Base-by-base conservation (phyloP, 1,140 invertebrate genomes). In the Colletes gigas region DNA sequence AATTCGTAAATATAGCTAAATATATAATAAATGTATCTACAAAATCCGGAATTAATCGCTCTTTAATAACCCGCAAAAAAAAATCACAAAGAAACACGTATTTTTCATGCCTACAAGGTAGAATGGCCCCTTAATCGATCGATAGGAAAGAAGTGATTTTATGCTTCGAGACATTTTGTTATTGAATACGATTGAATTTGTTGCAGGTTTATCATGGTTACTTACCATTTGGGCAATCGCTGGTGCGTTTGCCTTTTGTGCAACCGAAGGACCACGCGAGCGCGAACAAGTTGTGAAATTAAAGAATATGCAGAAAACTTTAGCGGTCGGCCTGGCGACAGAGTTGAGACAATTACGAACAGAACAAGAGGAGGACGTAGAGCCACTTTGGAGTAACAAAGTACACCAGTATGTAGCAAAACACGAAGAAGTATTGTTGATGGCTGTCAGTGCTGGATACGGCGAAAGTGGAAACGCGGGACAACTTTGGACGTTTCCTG, bases 401-500 rank as follows among this genome's bases (percentile, higher is more conserved):
- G 93, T 95, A 7, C 89, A 93, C 30, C 91, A 93, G 54, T 95
- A 95, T 70, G 91, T 95, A 21, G 77, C 83, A 0, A 93, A 92
- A 67, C 95, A 95, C 78, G 94, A 95, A 89, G 85, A 92, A 63
- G 82, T 94, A 9, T 84, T 95, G 1, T 85, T 95, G 47, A 89
- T 93, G 50, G 94, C 94, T 0, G 94, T 95, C 0, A 94, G 90
- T 74, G 92, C 94, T 10, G 95, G 95, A 5, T 95, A 94, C 69
- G 94, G 94, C 0, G 94, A 94, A 83, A 92, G 91, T 50, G 94
- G 94, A 21, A 89, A 93, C 0, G 83, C 85, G 21, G 95, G 94
- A 12, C 93, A 93, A 57, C 93, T 95, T 3, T 95, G 95, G 95
- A 95, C 94, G 0, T 95, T 95, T 88, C 93, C 95, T 1, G 95